phyloP scores from a whole-genome alignment of 2,113 vertebrate species.

The Chrysemys picta region DNA sequence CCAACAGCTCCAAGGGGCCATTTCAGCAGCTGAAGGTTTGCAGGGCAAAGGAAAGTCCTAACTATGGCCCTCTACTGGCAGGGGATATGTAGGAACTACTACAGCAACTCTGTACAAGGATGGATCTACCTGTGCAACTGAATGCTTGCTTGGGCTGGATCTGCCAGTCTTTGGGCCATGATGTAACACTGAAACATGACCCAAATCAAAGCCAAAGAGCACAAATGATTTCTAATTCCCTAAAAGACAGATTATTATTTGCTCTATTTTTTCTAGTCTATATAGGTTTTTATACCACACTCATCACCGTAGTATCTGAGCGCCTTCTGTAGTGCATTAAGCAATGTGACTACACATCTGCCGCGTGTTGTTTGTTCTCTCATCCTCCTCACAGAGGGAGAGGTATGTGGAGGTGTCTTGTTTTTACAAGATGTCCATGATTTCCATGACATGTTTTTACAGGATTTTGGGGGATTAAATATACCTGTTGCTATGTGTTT shows the following conservation, averaged over 20 bases:
- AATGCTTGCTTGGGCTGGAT: neutral
- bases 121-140: neutral
- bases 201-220: neutral
- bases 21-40: neutral
- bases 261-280: neutral
- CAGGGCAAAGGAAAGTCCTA: neutral
- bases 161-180: neutral
- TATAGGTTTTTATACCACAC: no score
- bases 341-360: no score
- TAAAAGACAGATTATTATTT: neutral
- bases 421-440: neutral
- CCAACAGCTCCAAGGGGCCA: neutral
- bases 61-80: neutral
- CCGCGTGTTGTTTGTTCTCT: no score
- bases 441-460: neutral
- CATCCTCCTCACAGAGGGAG: no score
- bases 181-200: neutral
- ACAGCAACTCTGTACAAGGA: neutral
- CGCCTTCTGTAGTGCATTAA: no score
- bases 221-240: slow-evolving; percentile 36
- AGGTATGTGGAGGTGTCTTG: neutral
- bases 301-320: no score
- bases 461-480: neutral
- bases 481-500: no score
- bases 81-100: neutral